phyloP scores from a whole-genome alignment of 1,140 invertebrate genomes.

The Dolichoris vasculosae region DNA sequence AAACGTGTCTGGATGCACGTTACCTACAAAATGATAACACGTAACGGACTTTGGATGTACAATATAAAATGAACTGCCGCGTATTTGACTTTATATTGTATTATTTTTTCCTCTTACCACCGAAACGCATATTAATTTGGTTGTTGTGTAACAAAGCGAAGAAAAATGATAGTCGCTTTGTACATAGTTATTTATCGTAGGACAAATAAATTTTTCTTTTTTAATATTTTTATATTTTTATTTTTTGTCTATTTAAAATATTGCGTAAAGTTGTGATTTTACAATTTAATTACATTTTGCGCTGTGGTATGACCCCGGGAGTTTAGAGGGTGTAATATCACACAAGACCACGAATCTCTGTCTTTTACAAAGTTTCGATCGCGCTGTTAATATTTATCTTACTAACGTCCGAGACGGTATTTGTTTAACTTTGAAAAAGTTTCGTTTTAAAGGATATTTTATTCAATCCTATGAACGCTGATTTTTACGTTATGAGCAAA shows the following conservation, averaged over 20 bases:
- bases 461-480: background rate
- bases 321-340: background rate
- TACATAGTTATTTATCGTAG: too few species aligned
- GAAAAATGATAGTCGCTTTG: too few species aligned
- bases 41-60: background rate
- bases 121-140: background rate
- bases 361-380: background rate
- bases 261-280: background rate
- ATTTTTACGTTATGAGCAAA: background rate
- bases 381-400: background rate
- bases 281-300: background rate
- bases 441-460: background rate
- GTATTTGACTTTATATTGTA: background rate
- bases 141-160: too few species aligned
- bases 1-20: background rate
- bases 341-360: background rate
- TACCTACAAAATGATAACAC: background rate
- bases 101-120: background rate
- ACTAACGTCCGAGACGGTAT: background rate
- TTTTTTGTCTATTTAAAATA: background rate
- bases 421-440: background rate
- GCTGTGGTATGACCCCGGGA: background rate
- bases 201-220: too few species aligned
- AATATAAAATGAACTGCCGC: background rate
- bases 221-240: too few species aligned